These are phyloP conservation scores for Nomada fucata DNA, from an alignment of 2,888 invertebrate genomes.

Conservation along the genomic window DNA sequence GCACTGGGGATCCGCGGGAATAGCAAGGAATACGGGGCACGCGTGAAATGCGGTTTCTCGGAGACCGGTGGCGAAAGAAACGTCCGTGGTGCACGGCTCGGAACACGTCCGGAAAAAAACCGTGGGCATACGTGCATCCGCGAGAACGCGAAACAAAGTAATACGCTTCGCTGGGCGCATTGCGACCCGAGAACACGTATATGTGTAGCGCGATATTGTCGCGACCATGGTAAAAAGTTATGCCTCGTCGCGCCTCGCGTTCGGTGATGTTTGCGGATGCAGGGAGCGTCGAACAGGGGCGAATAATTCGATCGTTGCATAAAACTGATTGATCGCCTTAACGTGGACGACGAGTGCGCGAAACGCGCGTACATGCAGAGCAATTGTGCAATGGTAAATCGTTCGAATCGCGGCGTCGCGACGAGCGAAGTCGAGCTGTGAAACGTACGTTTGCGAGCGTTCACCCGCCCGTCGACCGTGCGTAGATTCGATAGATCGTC, in stretches of 20 bases:
- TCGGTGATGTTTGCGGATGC: too few relatives aligned
- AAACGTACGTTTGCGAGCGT: constrained; percentile 59
- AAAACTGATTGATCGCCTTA: neutral
- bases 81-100: constrained; percentile 27
- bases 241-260: neutral
- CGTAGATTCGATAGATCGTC: constrained; percentile 59
- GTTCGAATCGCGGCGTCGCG: constrained; percentile 4
- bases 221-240: constrained; percentile 17
- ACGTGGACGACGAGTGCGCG: neutral
- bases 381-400: constrained; percentile 39
- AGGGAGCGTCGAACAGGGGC: neutral
- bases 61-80: constrained; percentile 29
- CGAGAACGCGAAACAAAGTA: constrained; percentile 21
- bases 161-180: neutral
- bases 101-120: neutral
- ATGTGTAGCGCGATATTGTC: constrained; percentile 31
- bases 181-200: constrained; percentile 20
- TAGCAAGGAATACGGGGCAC: constrained; percentile 3
- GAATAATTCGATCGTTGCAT: neutral
- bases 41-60: constrained; percentile 43
- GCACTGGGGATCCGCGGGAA: neutral
- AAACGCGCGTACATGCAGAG: neutral
- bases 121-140: neutral
- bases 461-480: constrained; percentile 60
- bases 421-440: constrained; percentile 41